Evolutionary conservation across 2,888 invertebrate genomes (phyloP).

Genomic region (Limenitis camilla): DNA sequence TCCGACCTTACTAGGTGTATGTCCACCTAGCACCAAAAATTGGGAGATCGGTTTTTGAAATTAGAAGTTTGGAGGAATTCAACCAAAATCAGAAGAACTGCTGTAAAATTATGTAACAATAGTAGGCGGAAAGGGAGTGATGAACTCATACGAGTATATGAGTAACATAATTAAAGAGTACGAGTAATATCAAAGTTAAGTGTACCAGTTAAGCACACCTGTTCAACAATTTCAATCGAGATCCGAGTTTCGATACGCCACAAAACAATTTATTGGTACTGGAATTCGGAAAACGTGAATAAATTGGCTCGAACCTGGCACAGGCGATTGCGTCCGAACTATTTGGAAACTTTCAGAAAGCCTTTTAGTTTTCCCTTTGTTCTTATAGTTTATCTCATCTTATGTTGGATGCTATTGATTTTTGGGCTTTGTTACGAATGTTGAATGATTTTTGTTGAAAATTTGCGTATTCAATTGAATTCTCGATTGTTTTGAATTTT

Average conservation of each 20-base stretch:
- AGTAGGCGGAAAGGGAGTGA: too few relatives aligned
- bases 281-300: conserved; percentile 30
- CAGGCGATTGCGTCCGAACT: conserved; percentile 26
- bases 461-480: too few relatives aligned
- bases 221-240: conserved; percentile 31
- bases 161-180: not conserved
- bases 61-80: not conserved
- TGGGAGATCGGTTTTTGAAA: not conserved
- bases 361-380: conserved; percentile 26
- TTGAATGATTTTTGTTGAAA: not conserved
- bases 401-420: conserved; percentile 10
- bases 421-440: too few relatives aligned
- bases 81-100: too few relatives aligned
- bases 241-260: conserved; percentile 31
- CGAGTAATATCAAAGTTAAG: conserved; percentile 4
- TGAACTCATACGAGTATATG: too few relatives aligned
- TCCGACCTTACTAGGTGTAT: not conserved
- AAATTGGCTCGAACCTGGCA: conserved; percentile 26
- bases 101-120: too few relatives aligned
- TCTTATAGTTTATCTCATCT: conserved; percentile 17
- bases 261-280: conserved; percentile 31
- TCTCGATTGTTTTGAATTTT: too few relatives aligned
- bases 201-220: conserved; percentile 16
- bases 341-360: conserved; percentile 25
- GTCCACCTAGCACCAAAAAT: too few relatives aligned